Percentiles rank a stretch among this genome's conserved stretches.
These are phyloP conservation scores for Porphyrio hochstetteri DNA, from an alignment of 2,113 vertebrate species.

Conservation along the genomic window DNA sequence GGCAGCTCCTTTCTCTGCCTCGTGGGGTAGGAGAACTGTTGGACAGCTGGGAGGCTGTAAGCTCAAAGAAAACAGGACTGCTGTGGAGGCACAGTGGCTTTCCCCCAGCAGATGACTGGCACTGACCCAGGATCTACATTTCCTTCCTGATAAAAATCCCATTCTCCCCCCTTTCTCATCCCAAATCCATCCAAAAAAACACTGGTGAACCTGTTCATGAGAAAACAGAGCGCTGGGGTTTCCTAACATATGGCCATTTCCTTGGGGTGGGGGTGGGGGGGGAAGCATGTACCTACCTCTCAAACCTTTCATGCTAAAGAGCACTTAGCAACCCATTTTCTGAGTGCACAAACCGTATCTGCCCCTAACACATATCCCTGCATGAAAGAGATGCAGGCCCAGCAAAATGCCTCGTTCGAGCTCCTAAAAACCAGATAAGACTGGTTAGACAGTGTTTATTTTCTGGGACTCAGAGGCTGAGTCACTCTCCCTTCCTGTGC, in stretches of 20 bases:
- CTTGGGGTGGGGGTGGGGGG: too few relatives aligned
- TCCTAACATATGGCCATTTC: fast-evolving
- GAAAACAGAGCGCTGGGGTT: not conserved
- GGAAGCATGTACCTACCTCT: fast-evolving
- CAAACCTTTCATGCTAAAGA: not conserved
- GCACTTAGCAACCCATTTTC: not conserved
- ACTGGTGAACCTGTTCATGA: not conserved
- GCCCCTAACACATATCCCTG: not conserved
- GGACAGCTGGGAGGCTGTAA: not conserved
- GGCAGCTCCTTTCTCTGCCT: not conserved
- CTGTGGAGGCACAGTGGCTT: fast-evolving
- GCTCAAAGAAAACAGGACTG: not conserved
- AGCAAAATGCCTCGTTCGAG: not conserved
- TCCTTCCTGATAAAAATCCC: not conserved
- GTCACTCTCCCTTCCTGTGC: slow-evolving; percentile 43
- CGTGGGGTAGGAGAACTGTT: not conserved
- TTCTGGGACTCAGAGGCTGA: slow-evolving; percentile 29
- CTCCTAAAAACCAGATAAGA: slow-evolving; percentile 27
- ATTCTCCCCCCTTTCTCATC: not conserved
- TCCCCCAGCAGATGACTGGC: not conserved
- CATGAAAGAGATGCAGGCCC: not conserved
- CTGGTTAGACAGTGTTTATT: slow-evolving; percentile 34
- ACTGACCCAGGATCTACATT: not conserved
- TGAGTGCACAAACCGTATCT: not conserved
- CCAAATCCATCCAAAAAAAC: not conserved